Conservation (phyloP, 2,888 invertebrate species). For the Microchrysa polita region DNA sequence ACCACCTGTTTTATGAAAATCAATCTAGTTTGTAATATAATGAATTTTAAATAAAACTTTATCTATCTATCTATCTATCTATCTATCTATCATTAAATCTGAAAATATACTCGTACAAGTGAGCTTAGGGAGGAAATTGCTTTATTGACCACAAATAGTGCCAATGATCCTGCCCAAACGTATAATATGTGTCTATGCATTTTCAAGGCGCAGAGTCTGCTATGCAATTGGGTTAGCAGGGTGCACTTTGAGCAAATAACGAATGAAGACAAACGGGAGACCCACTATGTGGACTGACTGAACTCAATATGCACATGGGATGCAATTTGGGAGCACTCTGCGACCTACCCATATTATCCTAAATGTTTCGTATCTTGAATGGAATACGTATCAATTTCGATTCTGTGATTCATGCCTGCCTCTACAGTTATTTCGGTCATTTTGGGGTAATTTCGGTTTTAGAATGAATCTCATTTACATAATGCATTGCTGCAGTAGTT, state of each 20-base stretch:
- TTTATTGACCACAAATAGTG: neutral
- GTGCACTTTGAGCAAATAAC: constrained; percentile 19
- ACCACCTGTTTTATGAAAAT: too few relatives aligned
- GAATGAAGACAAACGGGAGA: too few relatives aligned
- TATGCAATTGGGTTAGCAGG: constrained; percentile 34
- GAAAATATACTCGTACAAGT: too few relatives aligned
- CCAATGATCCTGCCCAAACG: neutral
- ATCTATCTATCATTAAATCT: too few relatives aligned
- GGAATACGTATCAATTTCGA: constrained; percentile 23
- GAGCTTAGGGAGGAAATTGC: too few relatives aligned
- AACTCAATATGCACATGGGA: neutral
- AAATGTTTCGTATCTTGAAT: neutral
- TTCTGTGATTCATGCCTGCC: constrained; percentile 19
- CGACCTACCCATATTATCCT: too few relatives aligned
- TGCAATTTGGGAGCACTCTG: neutral
- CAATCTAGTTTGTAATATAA: too few relatives aligned
- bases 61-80: too few relatives aligned
- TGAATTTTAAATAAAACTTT: too few relatives aligned
- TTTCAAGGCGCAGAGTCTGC: neutral
- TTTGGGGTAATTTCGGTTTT: constrained; percentile 4
- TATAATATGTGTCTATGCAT: neutral
- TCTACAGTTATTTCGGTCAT: constrained; percentile 15
- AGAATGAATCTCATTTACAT: constrained; percentile 51
- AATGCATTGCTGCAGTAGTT: constrained; percentile 54
- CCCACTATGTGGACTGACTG: too few relatives aligned